phyloP scores from a whole-genome alignment of 1,140 invertebrate species.

The Metopolophium dirhodum region DNA sequence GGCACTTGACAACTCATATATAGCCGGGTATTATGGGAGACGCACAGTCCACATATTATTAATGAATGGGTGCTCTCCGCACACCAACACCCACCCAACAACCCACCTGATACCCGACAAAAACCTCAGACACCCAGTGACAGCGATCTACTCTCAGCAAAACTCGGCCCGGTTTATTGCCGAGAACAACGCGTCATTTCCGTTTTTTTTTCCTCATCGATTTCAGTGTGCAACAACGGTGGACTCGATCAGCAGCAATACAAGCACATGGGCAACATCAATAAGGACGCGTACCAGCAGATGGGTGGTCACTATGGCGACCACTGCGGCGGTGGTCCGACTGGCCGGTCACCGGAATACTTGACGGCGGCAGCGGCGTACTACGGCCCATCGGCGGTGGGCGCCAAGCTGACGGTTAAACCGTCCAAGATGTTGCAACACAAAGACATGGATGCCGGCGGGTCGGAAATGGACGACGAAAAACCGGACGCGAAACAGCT shows the following conservation, averaged over 20 bases:
- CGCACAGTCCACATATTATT: too few species aligned
- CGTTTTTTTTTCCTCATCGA: conserved; percentile 20
- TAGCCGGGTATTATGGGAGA: too few species aligned
- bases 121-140: background rate
- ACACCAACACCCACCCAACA: background rate
- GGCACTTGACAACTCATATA: background rate
- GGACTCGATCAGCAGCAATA: conserved; percentile 39
- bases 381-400: background rate
- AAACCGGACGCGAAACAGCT: conserved; percentile 58
- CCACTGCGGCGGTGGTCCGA: conserved; percentile 50
- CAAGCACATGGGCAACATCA: conserved; percentile 37
- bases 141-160: conserved; percentile 45
- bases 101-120: conserved; percentile 17
- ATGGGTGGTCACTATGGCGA: conserved; percentile 58
- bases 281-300: conserved; percentile 35
- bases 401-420: conserved; percentile 65
- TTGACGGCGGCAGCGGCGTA: conserved; percentile 32
- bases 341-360: conserved; percentile 42
- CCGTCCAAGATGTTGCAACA: conserved; percentile 67
- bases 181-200: background rate
- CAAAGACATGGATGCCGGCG: conserved; percentile 36
- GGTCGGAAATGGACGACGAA: conserved; percentile 50
- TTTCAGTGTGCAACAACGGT: conserved; percentile 51
- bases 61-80: background rate
- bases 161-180: background rate